phyloP scores from a whole-genome alignment of 2,113 vertebrate genomes.

The Paralichthys olivaceus region DNA sequence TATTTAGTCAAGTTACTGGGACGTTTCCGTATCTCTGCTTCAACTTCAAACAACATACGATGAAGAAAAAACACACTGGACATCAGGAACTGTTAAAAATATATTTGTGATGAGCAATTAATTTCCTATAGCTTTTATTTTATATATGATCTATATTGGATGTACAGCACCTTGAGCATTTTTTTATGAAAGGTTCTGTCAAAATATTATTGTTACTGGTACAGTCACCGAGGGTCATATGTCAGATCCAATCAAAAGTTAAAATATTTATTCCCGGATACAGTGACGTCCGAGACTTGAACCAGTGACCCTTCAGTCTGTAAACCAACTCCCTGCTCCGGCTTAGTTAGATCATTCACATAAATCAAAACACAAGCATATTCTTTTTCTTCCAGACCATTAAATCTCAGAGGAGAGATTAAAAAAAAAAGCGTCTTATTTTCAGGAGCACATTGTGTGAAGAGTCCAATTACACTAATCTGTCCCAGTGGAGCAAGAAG shows the following conservation, averaged over 20 bases:
- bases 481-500: neutral
- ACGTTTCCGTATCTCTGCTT: no score
- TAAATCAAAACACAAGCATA: slow-evolving; percentile 1
- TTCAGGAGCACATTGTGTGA: slow-evolving; percentile 18
- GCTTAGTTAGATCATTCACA: neutral
- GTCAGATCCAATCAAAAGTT: neutral
- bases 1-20: no score
- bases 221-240: neutral
- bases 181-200: no score
- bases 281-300: neutral
- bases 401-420: slow-evolving; percentile 1
- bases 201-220: neutral
- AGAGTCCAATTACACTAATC: slow-evolving; percentile 9
- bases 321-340: slow-evolving; percentile 1
- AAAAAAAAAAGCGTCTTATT: neutral
- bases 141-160: no score
- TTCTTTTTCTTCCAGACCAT: slow-evolving; percentile 3
- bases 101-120: no score
- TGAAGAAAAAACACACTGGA: no score
- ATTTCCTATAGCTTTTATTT: no score
- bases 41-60: no score
- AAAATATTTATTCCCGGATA: neutral
- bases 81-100: no score
- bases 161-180: no score
- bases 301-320: neutral